Base-by-base conservation (phyloP, 2,113 vertebrate species). In the Geococcyx californianus region DNA sequence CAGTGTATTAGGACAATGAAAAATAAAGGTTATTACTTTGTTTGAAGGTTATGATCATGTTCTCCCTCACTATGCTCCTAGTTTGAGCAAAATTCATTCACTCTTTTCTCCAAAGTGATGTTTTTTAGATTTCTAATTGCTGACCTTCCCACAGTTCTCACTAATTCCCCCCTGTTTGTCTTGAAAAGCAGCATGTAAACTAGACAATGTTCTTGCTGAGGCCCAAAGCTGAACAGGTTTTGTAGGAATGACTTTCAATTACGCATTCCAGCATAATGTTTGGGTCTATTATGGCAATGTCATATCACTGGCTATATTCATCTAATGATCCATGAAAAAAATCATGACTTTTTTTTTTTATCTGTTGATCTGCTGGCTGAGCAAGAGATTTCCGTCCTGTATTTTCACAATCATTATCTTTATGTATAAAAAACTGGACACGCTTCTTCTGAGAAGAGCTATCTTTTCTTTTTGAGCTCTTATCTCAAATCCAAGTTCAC, bases 21-120 rank as follows among this genome's bases (percentile, higher is more conserved):
- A 91, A 85, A 66, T 21, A 87, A 85, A 90, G 62, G 34, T 85
- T 90, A 83, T 58, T 85, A 55, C 19, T 80, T 80, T 86, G 13
- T 81, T 51, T 80, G 56, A 75, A 84, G 31, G 26, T 21, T 16
- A 6, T 51, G 29, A 58, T 49, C 23, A 0, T 34, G 15, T 66
- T 21, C 9, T 88, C 7, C 15, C 11, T 91, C 11, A 38, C 0
- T 1, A 8, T 19, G 33, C 1, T 60, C 9, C 15, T n/a, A 34
- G 19, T 3, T 19, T 12, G 3, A 62, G 19, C 8, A 42, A 3
- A 21, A 49, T 52, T 34, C 7, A 2, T 64, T 84, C 33, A 49
- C 8, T 25, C 14, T 44, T 67, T 83, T 60, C 10, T 60, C 34
- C 13, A 9, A 47, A 20, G 3, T 6, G 1, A 55, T 10, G 3